Evolutionary conservation across 2,888 invertebrate genomes (phyloP), one percentile per base, ranked within the genome.

Genomic region (Stenurella melanura): DNA sequence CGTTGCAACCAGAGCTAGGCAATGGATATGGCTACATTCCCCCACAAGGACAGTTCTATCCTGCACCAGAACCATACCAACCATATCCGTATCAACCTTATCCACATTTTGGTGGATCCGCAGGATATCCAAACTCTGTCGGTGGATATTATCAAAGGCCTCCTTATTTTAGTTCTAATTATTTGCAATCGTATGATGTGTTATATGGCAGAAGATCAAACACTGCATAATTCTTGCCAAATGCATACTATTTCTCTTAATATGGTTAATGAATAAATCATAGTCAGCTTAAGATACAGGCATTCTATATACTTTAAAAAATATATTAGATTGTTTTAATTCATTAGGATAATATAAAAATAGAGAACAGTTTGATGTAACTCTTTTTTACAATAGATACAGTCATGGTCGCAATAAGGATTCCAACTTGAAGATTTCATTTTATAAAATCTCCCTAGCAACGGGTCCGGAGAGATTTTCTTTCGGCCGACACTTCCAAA

Each of bases 21-120:
- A 19, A 9, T 15, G 54, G 64, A 30, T 64, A 50, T n/a, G 54
- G 54, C 15, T 67, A 67, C 26, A 50, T 67, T 12, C 67, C 67
- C 15, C 67, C 50, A 6, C 67, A 50, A 19, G 67, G 67, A 21
- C 67, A 67, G 42, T 67, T 67, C 42, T 67, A 67, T 54, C 67
- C 67, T n/a, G 9, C 6, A 26, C 67, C 50, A 54, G 67, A 54
- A n/a, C 21, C 50, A 9, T 54, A 54, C 19, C 50, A n/a, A 9
- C 66, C 10, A 12, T 42, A 57, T 18, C 69, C 69, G 11, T 21
- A 38, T 21, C 60, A 34, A 10, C 54, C 34, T 1, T 7, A 15
- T 38, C 69, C 69, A 4, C 21, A 58, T 19, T 21, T 19, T 21
- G 19, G 19, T 42, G 42, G 38, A 19, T 26, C 54, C 7, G 19